These are phyloP conservation scores for Hirtodrosophila confusa DNA, from an alignment of 2,888 invertebrate species.

Conservation along the genomic window DNA sequence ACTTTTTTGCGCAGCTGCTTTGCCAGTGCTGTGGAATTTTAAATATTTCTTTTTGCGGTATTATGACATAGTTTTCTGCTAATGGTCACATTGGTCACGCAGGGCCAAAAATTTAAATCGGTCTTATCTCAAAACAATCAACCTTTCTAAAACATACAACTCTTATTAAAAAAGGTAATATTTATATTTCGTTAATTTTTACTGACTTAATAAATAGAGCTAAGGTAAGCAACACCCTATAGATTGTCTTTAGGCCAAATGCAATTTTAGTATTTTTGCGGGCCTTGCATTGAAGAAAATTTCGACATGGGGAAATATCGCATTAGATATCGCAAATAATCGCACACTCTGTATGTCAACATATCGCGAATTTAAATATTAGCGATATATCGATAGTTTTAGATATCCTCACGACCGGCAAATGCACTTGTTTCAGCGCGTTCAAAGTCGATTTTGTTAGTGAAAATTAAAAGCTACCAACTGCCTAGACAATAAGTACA, in stretches of 20 bases:
- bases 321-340: neutral
- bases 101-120: neutral
- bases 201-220: no score
- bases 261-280: neutral
- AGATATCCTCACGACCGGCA: slow-evolving; percentile 44
- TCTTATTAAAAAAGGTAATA: no score
- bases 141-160: no score
- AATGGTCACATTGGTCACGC: slow-evolving; percentile 7
- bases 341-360: neutral
- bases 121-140: no score
- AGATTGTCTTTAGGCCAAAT: no score
- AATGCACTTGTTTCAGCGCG: slow-evolving; percentile 47
- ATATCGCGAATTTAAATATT: slow-evolving; percentile 5
- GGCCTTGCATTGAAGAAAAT: neutral
- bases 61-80: neutral
- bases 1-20: slow-evolving; percentile 34
- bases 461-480: neutral
- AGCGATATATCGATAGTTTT: slow-evolving; percentile 9
- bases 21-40: slow-evolving; percentile 13
- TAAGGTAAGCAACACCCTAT: no score
- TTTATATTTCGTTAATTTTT: no score
- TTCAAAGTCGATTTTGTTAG: slow-evolving; percentile 28
- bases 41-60: neutral
- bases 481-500: neutral
- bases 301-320: neutral